Conservation (phyloP, 2,888 invertebrate species). For the Chrysolina haemoptera region DNA sequence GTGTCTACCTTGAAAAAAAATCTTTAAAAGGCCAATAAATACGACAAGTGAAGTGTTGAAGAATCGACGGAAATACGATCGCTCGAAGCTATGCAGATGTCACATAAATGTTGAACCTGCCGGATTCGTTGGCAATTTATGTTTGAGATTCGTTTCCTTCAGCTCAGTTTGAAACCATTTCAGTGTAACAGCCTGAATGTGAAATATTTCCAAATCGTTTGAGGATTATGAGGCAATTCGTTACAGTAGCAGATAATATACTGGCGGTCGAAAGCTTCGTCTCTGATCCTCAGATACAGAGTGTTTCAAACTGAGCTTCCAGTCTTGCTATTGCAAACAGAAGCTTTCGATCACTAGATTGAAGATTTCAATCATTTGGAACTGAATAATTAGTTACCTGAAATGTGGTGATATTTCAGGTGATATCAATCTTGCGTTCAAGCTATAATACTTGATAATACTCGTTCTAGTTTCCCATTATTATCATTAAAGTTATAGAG, state of each 20-base stretch:
- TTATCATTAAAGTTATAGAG: too few species aligned
- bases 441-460: too few species aligned
- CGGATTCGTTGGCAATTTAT: conserved; percentile 17
- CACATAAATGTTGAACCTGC: conserved; percentile 12
- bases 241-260: conserved; percentile 8
- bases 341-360: too few species aligned
- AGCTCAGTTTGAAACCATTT: conserved; percentile 14
- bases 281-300: background rate
- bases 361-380: too few species aligned
- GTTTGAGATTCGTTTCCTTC: conserved; percentile 5
- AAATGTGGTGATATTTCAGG: too few species aligned
- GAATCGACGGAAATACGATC: background rate
- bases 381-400: too few species aligned
- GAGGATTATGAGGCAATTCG: conserved; percentile 4
- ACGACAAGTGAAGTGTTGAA: background rate
- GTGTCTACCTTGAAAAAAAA: background rate
- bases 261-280: background rate
- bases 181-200: conserved; percentile 9
- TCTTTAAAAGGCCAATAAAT: background rate
- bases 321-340: too few species aligned
- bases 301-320: background rate
- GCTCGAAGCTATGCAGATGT: conserved; percentile 3
- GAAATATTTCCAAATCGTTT: conserved; percentile 17
- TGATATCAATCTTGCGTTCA: too few species aligned
- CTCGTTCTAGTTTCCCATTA: too few species aligned